Conservation (phyloP, 2,888 invertebrate genomes). For the Cremastinae sp. region DNA sequence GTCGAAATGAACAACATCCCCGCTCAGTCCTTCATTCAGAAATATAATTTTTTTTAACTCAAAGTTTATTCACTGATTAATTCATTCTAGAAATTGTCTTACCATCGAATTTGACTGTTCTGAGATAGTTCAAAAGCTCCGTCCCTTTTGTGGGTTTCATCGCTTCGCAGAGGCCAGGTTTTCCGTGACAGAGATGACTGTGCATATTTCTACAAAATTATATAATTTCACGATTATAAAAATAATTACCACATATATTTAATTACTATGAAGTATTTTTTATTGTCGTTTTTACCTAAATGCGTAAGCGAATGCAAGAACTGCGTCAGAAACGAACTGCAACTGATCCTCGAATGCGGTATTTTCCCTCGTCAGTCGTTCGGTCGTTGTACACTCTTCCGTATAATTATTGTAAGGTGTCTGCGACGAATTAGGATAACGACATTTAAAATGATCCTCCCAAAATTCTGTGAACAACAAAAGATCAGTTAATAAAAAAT, state of each 20-base stretch:
- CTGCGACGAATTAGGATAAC: constrained; percentile 89
- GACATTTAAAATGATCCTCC: constrained; percentile 96
- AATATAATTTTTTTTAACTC: too few species aligned
- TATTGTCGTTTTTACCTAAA: constrained; percentile 83
- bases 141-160: constrained; percentile 96
- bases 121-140: constrained; percentile 90
- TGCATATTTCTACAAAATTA: constrained; percentile 90
- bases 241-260: not conserved
- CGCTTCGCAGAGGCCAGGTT: constrained; percentile 90
- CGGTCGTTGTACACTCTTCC: constrained; percentile 88
- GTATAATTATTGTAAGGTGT: constrained; percentile 92
- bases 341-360: constrained; percentile 95
- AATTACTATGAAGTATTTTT: not conserved
- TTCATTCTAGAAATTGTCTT: too few species aligned
- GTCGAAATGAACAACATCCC: constrained; percentile 95
- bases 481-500: not conserved
- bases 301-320: constrained; percentile 96
- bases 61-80: too few species aligned
- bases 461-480: constrained; percentile 88
- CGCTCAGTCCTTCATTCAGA: constrained; percentile 87
- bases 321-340: constrained; percentile 98
- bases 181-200: constrained; percentile 87
- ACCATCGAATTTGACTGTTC: constrained; percentile 94
- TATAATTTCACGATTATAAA: too few species aligned
- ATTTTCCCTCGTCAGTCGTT: constrained; percentile 87